Conservation (phyloP, 2,113 vertebrate genomes). For the Montifringilla adamsi region DNA sequence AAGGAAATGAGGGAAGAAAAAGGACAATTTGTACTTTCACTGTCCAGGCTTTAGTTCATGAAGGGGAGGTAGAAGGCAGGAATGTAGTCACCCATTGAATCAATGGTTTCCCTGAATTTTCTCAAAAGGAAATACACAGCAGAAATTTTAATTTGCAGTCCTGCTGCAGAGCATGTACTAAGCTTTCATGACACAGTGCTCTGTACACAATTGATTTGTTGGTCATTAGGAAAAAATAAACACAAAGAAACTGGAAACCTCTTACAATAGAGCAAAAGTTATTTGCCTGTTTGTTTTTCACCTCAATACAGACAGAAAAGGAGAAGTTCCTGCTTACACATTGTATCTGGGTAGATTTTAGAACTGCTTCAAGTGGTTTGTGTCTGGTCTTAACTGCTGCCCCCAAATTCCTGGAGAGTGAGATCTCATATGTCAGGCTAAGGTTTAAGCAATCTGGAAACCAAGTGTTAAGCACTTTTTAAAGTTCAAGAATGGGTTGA, state of each 20-base stretch:
- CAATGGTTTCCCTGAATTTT: neutral
- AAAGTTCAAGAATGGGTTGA: neutral
- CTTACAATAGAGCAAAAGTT: neutral
- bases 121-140: accelerated
- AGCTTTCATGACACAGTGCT: neutral
- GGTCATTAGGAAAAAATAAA: neutral
- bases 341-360: neutral
- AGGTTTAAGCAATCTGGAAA: neutral
- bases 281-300: neutral
- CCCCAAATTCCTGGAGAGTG: neutral
- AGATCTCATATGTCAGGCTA: neutral
- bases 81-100: neutral
- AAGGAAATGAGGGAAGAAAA: neutral
- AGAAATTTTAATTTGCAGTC: neutral
- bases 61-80: neutral
- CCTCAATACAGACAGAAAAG: neutral
- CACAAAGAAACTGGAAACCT: neutral
- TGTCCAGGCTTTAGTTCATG: neutral
- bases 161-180: neutral
- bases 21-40: neutral
- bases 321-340: neutral
- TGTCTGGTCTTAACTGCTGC: neutral
- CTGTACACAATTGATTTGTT: neutral
- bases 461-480: neutral
- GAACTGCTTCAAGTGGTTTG: neutral